A percentile compares a stretch with the other conserved stretches of the same genome.
Conservation (phyloP, 2,888 invertebrate species). For the Spilosoma lubricipeda region DNA sequence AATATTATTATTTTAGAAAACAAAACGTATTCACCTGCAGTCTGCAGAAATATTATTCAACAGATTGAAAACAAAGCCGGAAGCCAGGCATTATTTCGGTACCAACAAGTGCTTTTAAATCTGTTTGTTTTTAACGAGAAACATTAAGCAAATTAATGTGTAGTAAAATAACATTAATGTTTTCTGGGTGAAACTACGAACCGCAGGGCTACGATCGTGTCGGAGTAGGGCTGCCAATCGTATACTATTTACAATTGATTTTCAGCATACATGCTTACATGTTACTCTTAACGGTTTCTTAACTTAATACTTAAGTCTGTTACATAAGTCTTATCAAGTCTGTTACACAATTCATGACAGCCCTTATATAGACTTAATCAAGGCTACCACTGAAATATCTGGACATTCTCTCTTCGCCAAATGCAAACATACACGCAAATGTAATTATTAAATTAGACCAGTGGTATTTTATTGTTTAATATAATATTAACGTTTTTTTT, state of each 20-base stretch:
- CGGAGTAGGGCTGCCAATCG: constrained; percentile 27
- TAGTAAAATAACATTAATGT: constrained; percentile 54
- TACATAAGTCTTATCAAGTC: no score
- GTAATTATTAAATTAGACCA: no score
- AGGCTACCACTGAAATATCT: not conserved
- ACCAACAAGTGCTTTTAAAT: constrained; percentile 27
- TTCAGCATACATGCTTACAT: not conserved
- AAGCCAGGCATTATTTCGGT: constrained; percentile 41
- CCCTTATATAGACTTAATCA: not conserved
- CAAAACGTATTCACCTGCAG: not conserved
- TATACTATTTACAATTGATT: not conserved
- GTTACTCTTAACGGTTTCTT: not conserved
- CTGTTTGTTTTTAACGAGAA: constrained; percentile 39
- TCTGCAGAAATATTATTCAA: constrained; percentile 11
- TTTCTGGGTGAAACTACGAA: constrained; percentile 49
- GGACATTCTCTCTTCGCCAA: no score
- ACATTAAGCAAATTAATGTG: constrained; percentile 62
- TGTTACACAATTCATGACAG: not conserved
- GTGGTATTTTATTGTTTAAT: no score
- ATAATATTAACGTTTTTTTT: no score
- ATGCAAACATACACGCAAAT: no score
- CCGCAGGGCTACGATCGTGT: constrained; percentile 35
- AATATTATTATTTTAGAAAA: not conserved
- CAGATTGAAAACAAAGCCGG: constrained; percentile 34
- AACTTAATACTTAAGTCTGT: no score